Conservation (phyloP, 2,797 vertebrate species). For the Anas bernieri region DNA sequence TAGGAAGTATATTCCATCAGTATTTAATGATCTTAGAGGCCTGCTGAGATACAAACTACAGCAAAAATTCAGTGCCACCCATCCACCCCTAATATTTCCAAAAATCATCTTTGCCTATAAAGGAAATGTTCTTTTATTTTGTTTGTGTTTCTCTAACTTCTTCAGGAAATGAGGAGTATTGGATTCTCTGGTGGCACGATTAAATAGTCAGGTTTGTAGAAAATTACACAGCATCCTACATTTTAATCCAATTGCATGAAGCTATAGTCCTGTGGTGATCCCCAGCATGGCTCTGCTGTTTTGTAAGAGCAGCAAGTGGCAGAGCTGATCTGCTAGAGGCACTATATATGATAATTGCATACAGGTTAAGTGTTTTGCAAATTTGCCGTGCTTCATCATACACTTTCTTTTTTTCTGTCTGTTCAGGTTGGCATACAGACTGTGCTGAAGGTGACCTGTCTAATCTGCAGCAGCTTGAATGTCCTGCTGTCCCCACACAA, state of each 20-base stretch:
- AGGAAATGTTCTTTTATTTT: neutral
- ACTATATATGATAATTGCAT: slow-evolving; percentile 48
- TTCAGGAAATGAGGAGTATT: neutral
- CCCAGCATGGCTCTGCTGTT: slow-evolving; percentile 24
- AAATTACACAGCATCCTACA: slow-evolving; percentile 48
- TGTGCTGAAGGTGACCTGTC: slow-evolving; percentile 38
- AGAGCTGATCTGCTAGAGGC: slow-evolving; percentile 13
- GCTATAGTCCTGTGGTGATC: neutral
- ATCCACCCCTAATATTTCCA: slow-evolving; percentile 5
- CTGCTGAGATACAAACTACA: neutral
- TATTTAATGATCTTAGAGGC: neutral
- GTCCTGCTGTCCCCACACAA: neutral
- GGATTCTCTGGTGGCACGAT: slow-evolving; percentile 4
- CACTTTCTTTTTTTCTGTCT: neutral
- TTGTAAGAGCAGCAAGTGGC: neutral
- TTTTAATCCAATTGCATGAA: slow-evolving; percentile 55
- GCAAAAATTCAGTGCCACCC: neutral
- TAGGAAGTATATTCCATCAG: neutral
- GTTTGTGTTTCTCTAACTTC: neutral
- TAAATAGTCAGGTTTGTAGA: slow-evolving; percentile 39
- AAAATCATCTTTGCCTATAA: neutral
- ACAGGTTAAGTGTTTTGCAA: slow-evolving; percentile 65
- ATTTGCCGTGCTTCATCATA: slow-evolving; percentile 53
- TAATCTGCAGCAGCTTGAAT: slow-evolving; percentile 15
- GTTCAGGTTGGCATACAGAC: neutral